Evolutionary conservation across 2,113 vertebrate genomes (phyloP).

Genomic region (Paramormyrops kingsleyae): DNA sequence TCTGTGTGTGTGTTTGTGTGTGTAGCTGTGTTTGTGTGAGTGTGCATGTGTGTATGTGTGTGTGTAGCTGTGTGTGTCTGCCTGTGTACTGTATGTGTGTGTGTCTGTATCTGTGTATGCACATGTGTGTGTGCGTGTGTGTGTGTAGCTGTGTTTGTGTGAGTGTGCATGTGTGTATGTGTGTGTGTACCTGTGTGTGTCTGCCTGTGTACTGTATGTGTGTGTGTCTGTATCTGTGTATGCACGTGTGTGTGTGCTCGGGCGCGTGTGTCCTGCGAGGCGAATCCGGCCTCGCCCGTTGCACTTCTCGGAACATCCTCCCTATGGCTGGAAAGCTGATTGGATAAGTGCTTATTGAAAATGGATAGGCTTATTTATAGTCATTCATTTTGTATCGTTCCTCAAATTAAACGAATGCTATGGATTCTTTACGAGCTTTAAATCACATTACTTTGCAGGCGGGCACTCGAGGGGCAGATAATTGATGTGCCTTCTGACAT

Average conservation of each 20-base stretch:
- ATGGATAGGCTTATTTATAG: slow-evolving; percentile 9
- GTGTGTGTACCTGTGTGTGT: not conserved
- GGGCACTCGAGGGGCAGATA: not conserved
- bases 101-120: not conserved
- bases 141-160: not conserved
- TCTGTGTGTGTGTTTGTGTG: not conserved
- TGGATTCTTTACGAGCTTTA: slow-evolving; percentile 8
- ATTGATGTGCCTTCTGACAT: not conserved
- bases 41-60: not conserved
- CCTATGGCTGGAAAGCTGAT: not conserved
- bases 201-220: too few species aligned
- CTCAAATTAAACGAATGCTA: slow-evolving; percentile 2
- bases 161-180: not conserved
- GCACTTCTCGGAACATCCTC: not conserved
- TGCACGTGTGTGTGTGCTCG: not conserved
- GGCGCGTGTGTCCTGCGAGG: not conserved
- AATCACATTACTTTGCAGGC: not conserved
- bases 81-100: not conserved
- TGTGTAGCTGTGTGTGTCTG: not conserved
- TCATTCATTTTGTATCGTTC: not conserved
- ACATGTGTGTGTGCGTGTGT: not conserved
- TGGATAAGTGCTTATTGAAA: slow-evolving; percentile 8
- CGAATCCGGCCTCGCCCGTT: not conserved
- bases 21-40: not conserved
- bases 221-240: not conserved